Conservation (phyloP, 2,113 vertebrate genomes). For the Chloropsis cyanopogon region DNA sequence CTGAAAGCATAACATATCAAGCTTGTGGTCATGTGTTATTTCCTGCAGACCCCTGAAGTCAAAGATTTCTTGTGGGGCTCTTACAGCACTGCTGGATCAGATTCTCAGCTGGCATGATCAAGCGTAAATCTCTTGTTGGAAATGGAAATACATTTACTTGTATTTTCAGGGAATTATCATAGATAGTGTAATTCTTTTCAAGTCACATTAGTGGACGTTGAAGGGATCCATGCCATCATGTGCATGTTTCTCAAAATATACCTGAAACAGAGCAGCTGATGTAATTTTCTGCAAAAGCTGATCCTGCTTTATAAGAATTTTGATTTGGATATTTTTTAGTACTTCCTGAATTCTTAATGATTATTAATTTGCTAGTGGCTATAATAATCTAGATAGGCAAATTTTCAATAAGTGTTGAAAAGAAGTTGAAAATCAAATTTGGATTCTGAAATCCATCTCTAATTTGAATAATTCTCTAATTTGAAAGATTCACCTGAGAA, state of each 20-base stretch:
- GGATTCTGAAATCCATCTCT: neutral
- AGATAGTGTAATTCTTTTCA: neutral
- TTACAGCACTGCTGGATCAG: neutral
- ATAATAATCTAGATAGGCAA: neutral
- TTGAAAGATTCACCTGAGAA: neutral
- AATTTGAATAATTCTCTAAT: neutral
- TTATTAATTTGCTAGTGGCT: neutral
- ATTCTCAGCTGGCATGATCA: neutral
- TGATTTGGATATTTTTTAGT: neutral
- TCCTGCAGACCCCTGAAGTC: neutral
- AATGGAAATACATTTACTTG: neutral
- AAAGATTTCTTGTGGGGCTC: neutral
- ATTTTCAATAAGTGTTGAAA: neutral
- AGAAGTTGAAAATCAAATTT: neutral
- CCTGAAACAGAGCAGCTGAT: neutral
- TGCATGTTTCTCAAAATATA: neutral
- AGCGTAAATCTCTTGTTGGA: neutral
- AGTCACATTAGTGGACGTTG: neutral
- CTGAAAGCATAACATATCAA: neutral
- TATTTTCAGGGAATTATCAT: neutral
- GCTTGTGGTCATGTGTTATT: neutral
- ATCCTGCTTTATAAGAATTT: neutral
- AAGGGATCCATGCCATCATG: neutral
- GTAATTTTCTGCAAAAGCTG: neutral
- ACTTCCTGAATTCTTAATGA: neutral